Base-by-base conservation (phyloP, 1,140 invertebrate genomes). In the Lepidurus couesii region DNA sequence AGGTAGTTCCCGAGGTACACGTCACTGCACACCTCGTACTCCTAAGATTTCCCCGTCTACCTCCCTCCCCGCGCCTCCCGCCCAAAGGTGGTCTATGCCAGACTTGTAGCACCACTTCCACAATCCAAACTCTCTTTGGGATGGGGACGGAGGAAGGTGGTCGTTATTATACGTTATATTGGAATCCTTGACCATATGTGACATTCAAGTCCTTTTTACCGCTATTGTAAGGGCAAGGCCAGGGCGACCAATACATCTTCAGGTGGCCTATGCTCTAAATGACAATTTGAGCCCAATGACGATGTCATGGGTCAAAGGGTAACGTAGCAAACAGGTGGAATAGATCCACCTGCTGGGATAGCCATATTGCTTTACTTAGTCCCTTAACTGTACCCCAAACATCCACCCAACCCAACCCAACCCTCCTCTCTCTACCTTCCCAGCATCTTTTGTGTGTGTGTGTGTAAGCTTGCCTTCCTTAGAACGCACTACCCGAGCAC, bases 61-160 rank as follows among this genome's bases (percentile, higher is more conserved):
- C 53, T 10, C 21, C 53, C 53, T 47, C 53, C 21, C 53, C 21
- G 3, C 53, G 34, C 34, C 34, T 34, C 34, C 53, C 16, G 16
- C 53, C 53, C 13, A 65, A 65, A 65, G 53, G 53, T 65, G 53
- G 53, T 65, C 53, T 65, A 65, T 65, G 53, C 53, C 21, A 65
- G 53, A 65, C 53, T 65, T 13, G 53, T 65, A 65, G 21, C 16
- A 65, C 53, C 53, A 65, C 53, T 65, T n/a, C 53, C 53, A 65
- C 9, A 65, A 65, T 65, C 4, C 53, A 65, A 65, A 13, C 21
- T 21, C 53, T 65, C 53, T 65, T 65, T 13, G 4, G 45, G 53
- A 21, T 21, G 21, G n/a, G 53, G 53, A 65, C 16, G 16, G 9
- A 21, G 53, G 53, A 65, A 21, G 53, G 16, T 65, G 53, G 16